Evolutionary conservation across 2,113 vertebrate genomes (phyloP).

Genomic region (Aphyosemion australe): DNA sequence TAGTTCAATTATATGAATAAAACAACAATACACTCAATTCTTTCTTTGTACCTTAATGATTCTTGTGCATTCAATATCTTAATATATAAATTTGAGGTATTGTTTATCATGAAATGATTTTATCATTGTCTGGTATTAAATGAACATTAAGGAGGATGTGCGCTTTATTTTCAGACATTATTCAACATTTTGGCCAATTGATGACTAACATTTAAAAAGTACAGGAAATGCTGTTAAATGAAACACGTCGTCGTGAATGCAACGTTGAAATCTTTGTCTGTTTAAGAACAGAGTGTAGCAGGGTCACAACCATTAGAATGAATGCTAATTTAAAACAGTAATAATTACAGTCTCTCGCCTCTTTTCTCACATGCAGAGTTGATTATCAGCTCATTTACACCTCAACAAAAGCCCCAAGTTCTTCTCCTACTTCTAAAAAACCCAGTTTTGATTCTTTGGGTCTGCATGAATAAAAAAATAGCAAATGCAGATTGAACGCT

Average conservation of each 20-base stretch:
- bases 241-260: slow-evolving; percentile 7
- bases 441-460: background rate
- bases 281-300: slow-evolving; percentile 11
- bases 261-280: slow-evolving; percentile 11
- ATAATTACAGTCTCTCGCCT: slow-evolving; percentile 48
- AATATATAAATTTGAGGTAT: too few species aligned
- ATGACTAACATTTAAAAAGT: background rate
- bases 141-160: too few species aligned
- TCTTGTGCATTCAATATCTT: too few species aligned
- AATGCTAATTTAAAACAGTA: slow-evolving; percentile 47
- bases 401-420: slow-evolving; percentile 24
- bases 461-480: too few species aligned
- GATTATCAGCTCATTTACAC: slow-evolving; percentile 66
- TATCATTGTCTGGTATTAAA: too few species aligned
- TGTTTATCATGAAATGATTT: too few species aligned
- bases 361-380: slow-evolving; percentile 40
- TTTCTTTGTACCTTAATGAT: too few species aligned
- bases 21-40: too few species aligned
- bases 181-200: background rate
- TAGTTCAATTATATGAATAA: too few species aligned
- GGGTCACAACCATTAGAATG: slow-evolving; percentile 21
- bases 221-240: slow-evolving; percentile 6
- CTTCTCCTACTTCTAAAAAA: slow-evolving; percentile 42
- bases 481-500: too few species aligned
- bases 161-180: too few species aligned